These are phyloP conservation scores for Raja brachyura DNA, from an alignment of 2,113 vertebrate species.

Conservation along the genomic window DNA sequence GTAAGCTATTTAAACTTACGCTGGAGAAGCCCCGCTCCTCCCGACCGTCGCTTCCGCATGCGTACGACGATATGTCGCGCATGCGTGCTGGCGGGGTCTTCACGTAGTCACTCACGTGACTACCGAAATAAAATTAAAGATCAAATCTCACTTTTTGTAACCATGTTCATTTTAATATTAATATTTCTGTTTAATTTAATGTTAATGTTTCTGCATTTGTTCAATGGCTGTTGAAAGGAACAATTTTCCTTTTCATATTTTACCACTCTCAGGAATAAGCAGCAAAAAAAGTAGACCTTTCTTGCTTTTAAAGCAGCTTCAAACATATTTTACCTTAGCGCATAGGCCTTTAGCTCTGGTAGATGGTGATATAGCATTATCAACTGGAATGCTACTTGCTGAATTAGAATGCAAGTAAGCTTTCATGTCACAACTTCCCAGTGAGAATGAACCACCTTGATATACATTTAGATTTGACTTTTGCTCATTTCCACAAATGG, in stretches of 20 bases:
- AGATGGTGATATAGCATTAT: background rate
- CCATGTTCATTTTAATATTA: background rate
- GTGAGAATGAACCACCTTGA: no score
- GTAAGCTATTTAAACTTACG: no score
- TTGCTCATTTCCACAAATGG: no score
- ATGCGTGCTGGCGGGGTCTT: no score
- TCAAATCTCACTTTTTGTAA: background rate
- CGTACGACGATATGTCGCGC: no score
- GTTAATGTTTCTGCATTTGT: background rate
- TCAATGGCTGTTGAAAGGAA: background rate
- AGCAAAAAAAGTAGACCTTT: background rate
- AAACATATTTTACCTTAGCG: background rate
- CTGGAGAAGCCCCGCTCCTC: no score
- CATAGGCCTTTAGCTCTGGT: background rate
- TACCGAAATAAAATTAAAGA: no score
- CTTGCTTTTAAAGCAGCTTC: background rate
- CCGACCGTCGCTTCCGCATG: no score
- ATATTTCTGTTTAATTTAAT: background rate
- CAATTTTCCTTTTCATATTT: background rate
- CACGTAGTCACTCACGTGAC: no score
- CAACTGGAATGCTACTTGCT: background rate
- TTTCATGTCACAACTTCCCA: background rate
- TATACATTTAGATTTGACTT: no score
- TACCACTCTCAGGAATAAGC: background rate
- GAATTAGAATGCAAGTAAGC: background rate